Evolutionary conservation across 2,888 invertebrate species (phyloP), one percentile per base, ranked within the genome.

Genomic region (Lamellibrachia satsuma): DNA sequence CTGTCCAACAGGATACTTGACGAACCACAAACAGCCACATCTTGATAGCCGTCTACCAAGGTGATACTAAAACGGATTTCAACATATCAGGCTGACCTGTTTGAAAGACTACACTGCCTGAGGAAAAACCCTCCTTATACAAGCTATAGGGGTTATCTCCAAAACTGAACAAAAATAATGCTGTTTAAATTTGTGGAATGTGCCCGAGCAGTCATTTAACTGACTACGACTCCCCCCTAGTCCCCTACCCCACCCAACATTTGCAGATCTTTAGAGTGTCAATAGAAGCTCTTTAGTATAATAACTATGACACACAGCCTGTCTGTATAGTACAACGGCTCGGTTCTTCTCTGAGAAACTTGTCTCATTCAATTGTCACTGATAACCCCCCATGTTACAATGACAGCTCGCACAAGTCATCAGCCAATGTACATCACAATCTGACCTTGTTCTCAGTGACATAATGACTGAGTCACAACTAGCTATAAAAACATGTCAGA

Each of bases 401-500:
- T 75, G 75, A 15, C 9, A 15, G n/a, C 3, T 75, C 22, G 15
- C 57, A 57, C 15, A 57, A 57, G 7, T 75, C 75, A 75, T 75
- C 15, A 22, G 22, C n/a, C 75, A 75, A 22, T n/a, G n/a, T 75
- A 75, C 3, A 22, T 75, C 75, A 75, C 75, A 3, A 75, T 6
- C 75, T n/a, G n/a, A 15, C 75, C 15, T 1, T 22, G 75, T 75
- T 39, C 39, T 39, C 39, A 39, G 39, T 39, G 39, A 39, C 39
- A 39, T 39, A n/a, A 75, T n/a, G n/a, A n/a, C 22, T 22, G 75
- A 75, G 75, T 75, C 75, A 75, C 75, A 75, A 15, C 22, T 75
- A 75, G 75, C 75, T 75, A 75, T 75, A 75, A 75, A 75, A 75
- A 75, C 75, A 75, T 22, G 75, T 75, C 75, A 75, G 22, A 75